phyloP scores from a whole-genome alignment of 2,888 invertebrate species.

The Ormyrus thymus region DNA sequence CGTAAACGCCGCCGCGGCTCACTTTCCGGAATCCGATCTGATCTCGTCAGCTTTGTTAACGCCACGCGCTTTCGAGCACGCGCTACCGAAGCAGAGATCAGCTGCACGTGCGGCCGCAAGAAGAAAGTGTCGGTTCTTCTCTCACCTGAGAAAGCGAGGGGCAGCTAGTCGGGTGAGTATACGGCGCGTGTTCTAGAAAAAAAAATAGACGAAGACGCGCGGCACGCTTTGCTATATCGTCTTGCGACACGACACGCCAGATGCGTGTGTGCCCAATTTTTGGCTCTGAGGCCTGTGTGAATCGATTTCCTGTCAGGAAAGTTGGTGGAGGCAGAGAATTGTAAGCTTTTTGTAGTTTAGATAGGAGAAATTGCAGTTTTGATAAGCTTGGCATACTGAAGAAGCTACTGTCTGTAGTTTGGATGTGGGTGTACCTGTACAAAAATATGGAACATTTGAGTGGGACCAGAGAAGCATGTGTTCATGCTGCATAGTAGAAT shows the following conservation, averaged over 20 bases:
- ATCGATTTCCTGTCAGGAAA: slow-evolving; percentile 13
- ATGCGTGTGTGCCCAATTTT: not conserved
- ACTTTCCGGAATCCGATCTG: not conserved
- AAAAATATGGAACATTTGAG: no score
- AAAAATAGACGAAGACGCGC: not conserved
- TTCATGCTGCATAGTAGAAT: no score
- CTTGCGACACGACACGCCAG: no score
- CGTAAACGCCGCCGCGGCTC: not conserved
- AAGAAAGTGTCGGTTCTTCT: not conserved
- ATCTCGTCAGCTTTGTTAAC: not conserved
- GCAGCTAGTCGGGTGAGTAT: slow-evolving; percentile 29
- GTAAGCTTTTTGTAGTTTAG: not conserved
- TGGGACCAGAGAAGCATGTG: no score
- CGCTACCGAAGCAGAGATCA: not conserved
- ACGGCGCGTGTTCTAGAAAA: slow-evolving; percentile 9
- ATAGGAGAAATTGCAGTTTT: no score
- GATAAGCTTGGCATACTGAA: no score
- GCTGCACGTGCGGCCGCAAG: not conserved
- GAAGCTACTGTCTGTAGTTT: no score
- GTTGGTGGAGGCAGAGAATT: not conserved
- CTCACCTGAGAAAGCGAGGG: slow-evolving; percentile 19
- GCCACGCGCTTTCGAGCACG: not conserved
- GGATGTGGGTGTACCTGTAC: no score
- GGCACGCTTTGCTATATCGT: no score
- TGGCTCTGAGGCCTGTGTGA: not conserved